phyloP scores from a whole-genome alignment of 1,140 invertebrate species.

The Hycleus phaleratus region DNA sequence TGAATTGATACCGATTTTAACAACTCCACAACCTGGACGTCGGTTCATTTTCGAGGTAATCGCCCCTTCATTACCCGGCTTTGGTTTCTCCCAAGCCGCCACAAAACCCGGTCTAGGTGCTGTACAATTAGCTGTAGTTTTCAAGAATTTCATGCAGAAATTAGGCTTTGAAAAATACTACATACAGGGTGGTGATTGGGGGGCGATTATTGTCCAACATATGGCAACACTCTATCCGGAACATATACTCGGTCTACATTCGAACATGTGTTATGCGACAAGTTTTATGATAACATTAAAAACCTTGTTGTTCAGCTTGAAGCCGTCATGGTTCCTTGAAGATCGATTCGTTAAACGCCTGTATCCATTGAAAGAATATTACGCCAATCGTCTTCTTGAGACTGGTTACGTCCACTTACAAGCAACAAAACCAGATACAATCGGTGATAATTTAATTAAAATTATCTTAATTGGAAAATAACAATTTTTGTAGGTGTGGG shows the following conservation, averaged over 20 bases:
- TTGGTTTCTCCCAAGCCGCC: slow-evolving; percentile 68
- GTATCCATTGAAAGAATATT: slow-evolving; percentile 51
- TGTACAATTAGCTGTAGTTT: slow-evolving; percentile 60
- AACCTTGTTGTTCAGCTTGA: slow-evolving; percentile 45
- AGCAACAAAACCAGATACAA: slow-evolving; percentile 84
- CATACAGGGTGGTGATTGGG: slow-evolving; percentile 83
- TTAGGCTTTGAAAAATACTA: slow-evolving; percentile 71
- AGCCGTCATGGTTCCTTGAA: slow-evolving; percentile 51
- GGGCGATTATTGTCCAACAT: slow-evolving; percentile 50
- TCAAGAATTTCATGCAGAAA: slow-evolving; percentile 75
- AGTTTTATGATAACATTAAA: slow-evolving; percentile 42
- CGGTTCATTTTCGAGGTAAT: slow-evolving; percentile 75
- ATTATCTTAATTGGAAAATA: slow-evolving; percentile 33
- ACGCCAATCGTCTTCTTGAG: slow-evolving; percentile 53
- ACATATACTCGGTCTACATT: slow-evolving; percentile 58
- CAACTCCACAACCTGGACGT: slow-evolving; percentile 43
- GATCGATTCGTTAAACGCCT: slow-evolving; percentile 48
- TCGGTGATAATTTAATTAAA: slow-evolving; percentile 46
- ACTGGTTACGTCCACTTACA: slow-evolving; percentile 78
- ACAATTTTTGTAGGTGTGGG: slow-evolving; percentile 45
- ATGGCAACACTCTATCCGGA: slow-evolving; percentile 64
- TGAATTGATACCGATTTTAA: slow-evolving; percentile 68
- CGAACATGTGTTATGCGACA: slow-evolving; percentile 53
- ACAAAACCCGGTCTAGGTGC: slow-evolving; percentile 53
- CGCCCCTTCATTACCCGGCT: slow-evolving; percentile 65